Evolutionary conservation across 2,888 invertebrate species (phyloP).

Genomic region (Eupithecia exiguata): DNA sequence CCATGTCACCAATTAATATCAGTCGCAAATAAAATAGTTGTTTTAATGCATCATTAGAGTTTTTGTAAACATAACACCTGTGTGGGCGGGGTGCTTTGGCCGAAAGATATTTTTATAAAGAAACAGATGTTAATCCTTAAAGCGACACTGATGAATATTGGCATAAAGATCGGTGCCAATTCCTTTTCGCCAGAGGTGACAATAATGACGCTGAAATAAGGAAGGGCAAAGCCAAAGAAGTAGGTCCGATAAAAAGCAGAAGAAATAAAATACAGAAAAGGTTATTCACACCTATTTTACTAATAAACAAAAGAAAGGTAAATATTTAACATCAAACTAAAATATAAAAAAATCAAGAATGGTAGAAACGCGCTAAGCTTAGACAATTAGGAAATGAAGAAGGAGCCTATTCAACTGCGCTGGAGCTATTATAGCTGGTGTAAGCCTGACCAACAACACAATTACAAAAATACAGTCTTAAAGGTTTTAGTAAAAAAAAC

Average conservation of each 20-base stretch:
- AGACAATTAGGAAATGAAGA: neutral
- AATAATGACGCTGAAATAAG: neutral
- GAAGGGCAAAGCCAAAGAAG: neutral
- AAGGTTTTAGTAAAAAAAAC: neutral
- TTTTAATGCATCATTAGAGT: slow-evolving; percentile 27
- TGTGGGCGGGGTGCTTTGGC: slow-evolving; percentile 44
- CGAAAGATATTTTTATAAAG: slow-evolving; percentile 45
- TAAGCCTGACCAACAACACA: neutral
- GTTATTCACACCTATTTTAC: neutral
- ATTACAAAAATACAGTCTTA: neutral
- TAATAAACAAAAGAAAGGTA: neutral
- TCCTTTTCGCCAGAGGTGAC: slow-evolving; percentile 34
- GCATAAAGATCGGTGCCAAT: slow-evolving; percentile 40
- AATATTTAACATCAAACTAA: neutral
- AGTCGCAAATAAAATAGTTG: slow-evolving; percentile 32
- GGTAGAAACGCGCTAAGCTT: neutral
- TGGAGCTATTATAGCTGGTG: neutral
- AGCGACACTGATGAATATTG: slow-evolving; percentile 48
- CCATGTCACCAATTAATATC: slow-evolving; percentile 16
- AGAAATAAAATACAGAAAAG: neutral
- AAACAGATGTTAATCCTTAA: slow-evolving; percentile 50
- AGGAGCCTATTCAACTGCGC: neutral
- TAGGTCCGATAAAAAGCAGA: neutral
- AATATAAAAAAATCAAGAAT: neutral
- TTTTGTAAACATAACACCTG: slow-evolving; percentile 27